Conservation (phyloP, 2,888 invertebrate genomes). For the Meta bourneti region DNA sequence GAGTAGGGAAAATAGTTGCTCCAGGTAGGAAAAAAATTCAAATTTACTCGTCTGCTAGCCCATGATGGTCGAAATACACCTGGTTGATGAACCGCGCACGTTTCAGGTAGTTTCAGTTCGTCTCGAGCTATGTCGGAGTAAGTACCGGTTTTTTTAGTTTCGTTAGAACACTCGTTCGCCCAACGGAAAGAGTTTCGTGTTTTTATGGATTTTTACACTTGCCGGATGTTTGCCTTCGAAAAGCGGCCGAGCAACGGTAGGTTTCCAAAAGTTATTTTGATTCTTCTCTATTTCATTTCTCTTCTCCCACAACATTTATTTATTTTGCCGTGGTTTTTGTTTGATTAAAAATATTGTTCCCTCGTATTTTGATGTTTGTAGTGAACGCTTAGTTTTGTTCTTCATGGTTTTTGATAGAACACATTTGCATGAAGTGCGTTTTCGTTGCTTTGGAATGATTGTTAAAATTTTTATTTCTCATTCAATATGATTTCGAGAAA, state of each 20-base stretch:
- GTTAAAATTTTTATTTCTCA: no score
- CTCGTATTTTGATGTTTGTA: no score
- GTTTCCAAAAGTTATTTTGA: not conserved
- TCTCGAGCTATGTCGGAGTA: conserved; percentile 18
- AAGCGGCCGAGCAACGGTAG: conserved; percentile 8
- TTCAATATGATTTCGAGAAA: no score
- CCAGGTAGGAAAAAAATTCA: conserved; percentile 27
- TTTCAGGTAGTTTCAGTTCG: conserved; percentile 28
- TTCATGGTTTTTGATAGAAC: no score
- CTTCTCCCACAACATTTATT: not conserved
- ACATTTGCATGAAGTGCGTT: no score
- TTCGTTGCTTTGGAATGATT: no score
- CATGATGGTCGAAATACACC: conserved; percentile 56
- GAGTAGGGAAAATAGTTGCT: conserved; percentile 22
- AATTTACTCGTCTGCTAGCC: conserved; percentile 55
- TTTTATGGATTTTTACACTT: conserved; percentile 45
- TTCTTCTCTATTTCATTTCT: conserved; percentile 6
- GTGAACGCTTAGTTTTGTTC: no score
- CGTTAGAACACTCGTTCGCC: conserved; percentile 5
- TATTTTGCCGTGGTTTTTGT: not conserved
- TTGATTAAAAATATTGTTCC: not conserved
- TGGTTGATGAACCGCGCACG: conserved; percentile 23
- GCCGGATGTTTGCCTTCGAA: conserved; percentile 13
- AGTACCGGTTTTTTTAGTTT: conserved; percentile 44
- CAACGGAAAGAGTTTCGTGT: conserved; percentile 44